A percentile compares a stretch with the other conserved stretches of the same genome.
These are phyloP conservation scores for Protobothrops flavoviridis DNA, from an alignment of 2,113 vertebrate species.

Conservation along the genomic window DNA sequence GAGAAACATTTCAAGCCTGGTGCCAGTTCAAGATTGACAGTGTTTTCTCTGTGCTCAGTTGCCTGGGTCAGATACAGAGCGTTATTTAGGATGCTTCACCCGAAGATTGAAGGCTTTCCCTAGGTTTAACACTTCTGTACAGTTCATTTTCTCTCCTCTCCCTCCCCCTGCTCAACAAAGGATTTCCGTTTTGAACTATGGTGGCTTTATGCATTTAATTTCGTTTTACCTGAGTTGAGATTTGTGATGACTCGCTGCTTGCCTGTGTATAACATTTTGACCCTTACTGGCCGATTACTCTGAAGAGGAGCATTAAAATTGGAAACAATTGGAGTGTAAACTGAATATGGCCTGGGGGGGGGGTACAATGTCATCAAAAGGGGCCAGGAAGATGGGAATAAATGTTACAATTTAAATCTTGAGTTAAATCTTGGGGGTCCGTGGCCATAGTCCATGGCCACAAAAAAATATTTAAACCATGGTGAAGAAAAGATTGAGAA, in stretches of 20 bases:
- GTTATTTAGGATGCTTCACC: neutral
- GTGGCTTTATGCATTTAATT: neutral
- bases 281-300: neutral
- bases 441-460: too few relatives aligned
- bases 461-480: neutral
- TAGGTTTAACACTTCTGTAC: neutral
- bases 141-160: neutral
- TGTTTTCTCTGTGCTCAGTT: conserved; percentile 15
- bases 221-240: conserved; percentile 19
- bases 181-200: conserved; percentile 27
- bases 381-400: neutral
- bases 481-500: neutral
- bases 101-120: neutral
- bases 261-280: neutral
- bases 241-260: conserved; percentile 5
- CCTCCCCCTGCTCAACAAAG: neutral
- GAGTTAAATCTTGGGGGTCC: too few relatives aligned
- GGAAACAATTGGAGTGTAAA: neutral
- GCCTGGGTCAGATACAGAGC: neutral
- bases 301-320: conserved; percentile 15
- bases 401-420: neutral
- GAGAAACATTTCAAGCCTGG: neutral
- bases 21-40: conserved; percentile 12
- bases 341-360: neutral
- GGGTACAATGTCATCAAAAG: neutral